These are phyloP conservation scores for Microcaecilia unicolor DNA, from an alignment of 2,797 vertebrate species.

Conservation along the genomic window DNA sequence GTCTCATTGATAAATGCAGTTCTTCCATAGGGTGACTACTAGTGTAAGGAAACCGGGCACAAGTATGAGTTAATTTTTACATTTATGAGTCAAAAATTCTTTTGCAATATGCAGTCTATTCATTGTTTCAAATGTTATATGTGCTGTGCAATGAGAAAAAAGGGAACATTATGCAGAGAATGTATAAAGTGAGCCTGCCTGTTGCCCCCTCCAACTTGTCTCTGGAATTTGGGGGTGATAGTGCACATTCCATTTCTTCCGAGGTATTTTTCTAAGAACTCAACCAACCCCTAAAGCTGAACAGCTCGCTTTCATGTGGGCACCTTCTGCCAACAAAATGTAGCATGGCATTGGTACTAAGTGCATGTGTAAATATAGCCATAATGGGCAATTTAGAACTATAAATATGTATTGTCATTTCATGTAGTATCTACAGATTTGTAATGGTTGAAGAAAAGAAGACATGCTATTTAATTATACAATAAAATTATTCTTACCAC, in stretches of 20 bases:
- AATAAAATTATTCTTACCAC: slow-evolving; percentile 84
- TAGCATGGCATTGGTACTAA: slow-evolving; percentile 77
- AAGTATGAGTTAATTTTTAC: slow-evolving; percentile 20
- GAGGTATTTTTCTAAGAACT: slow-evolving; percentile 43
- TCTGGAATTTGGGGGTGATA: slow-evolving; percentile 24
- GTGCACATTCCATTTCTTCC: slow-evolving; percentile 34
- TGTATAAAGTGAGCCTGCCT: too few species aligned
- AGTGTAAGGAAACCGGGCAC: slow-evolving; percentile 15
- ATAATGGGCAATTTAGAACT: slow-evolving; percentile 43
- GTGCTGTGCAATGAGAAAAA: slow-evolving; percentile 32
- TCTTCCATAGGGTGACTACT: slow-evolving; percentile 15
- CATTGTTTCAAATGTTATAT: slow-evolving; percentile 38
- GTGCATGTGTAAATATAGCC: slow-evolving; percentile 80
- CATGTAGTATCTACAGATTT: slow-evolving; percentile 69
- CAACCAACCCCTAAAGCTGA: too few species aligned
- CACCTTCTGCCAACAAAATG: slow-evolving; percentile 70
- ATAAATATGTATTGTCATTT: slow-evolving; percentile 66
- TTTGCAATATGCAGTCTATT: slow-evolving; percentile 31
- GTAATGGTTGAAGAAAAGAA: slow-evolving; percentile 59
- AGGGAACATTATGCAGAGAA: slow-evolving; percentile 27
- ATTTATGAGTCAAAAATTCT: slow-evolving; percentile 10
- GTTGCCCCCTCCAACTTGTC: too few species aligned
- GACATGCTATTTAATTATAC: slow-evolving; percentile 77
- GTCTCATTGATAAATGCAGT: slow-evolving; percentile 27
- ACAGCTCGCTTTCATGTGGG: slow-evolving; percentile 39